phyloP scores from a whole-genome alignment of 2,888 invertebrate species.

The Leucoma salicis region DNA sequence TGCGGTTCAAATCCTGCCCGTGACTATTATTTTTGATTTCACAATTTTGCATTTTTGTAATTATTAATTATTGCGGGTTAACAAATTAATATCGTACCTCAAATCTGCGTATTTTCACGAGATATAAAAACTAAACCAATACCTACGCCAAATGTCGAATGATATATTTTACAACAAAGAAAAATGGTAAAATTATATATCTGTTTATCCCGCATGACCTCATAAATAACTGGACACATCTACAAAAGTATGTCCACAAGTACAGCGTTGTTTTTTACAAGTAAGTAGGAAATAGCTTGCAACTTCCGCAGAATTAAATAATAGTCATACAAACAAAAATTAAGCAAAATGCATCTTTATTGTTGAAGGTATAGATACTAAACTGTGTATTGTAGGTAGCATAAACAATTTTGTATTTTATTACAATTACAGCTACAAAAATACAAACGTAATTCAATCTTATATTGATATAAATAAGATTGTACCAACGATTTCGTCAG shows the following conservation, averaged over 20 bases:
- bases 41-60: too few relatives aligned
- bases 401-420: slow-evolving; percentile 2
- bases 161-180: neutral
- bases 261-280: slow-evolving; percentile 3
- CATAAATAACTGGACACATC: neutral
- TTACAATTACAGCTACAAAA: slow-evolving; percentile 2
- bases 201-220: neutral
- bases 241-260: neutral
- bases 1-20: too few relatives aligned
- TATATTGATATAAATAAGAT: accelerated
- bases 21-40: too few relatives aligned
- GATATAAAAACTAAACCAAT: too few relatives aligned
- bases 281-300: slow-evolving; percentile 29
- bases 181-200: neutral
- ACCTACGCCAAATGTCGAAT: too few relatives aligned
- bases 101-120: too few relatives aligned
- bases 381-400: neutral
- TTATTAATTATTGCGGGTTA: too few relatives aligned
- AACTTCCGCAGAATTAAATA: slow-evolving; percentile 23
- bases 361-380: slow-evolving; percentile 6
- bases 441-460: slow-evolving; percentile 9
- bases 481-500: neutral
- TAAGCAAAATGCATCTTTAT: slow-evolving; percentile 19
- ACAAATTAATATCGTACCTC: too few relatives aligned
- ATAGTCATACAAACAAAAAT: slow-evolving; percentile 7